phyloP scores from a whole-genome alignment of 1,140 invertebrate species.

The Conus ventricosus region DNA sequence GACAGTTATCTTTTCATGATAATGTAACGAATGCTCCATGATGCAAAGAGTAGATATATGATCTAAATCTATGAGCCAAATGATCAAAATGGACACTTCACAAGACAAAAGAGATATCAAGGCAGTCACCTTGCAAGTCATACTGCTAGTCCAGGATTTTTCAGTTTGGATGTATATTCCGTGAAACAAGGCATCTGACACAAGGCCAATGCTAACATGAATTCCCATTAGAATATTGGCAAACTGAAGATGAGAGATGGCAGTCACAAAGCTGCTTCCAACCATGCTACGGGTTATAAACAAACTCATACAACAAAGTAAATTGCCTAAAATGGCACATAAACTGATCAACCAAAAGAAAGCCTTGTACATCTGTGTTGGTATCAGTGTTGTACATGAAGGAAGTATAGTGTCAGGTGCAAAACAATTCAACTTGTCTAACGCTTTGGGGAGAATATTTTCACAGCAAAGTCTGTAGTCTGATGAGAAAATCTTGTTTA shows the following conservation, averaged over 20 bases:
- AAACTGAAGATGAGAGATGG: background rate
- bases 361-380: slow-evolving; percentile 42
- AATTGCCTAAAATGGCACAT: slow-evolving; percentile 50
- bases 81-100: background rate
- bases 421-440: slow-evolving; percentile 45
- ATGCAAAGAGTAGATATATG: background rate
- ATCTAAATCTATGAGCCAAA: background rate
- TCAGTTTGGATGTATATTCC: background rate
- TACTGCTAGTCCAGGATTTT: background rate
- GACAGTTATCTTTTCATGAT: background rate
- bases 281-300: too few species aligned
- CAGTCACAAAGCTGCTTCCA: background rate
- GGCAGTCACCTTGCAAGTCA: background rate
- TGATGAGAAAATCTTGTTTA: slow-evolving; percentile 40
- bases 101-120: background rate
- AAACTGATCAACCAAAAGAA: slow-evolving; percentile 59
- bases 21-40: background rate
- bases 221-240: background rate
- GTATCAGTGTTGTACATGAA: slow-evolving; percentile 54
- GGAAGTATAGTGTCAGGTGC: slow-evolving; percentile 52
- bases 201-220: background rate
- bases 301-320: background rate
- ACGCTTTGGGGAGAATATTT: slow-evolving; percentile 17
- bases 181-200: background rate
- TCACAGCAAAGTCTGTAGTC: slow-evolving; percentile 56